Percentiles rank a stretch among this genome's conserved stretches.
phyloP scores from a whole-genome alignment of 2,113 vertebrate genomes.

The Agapornis roseicollis region DNA sequence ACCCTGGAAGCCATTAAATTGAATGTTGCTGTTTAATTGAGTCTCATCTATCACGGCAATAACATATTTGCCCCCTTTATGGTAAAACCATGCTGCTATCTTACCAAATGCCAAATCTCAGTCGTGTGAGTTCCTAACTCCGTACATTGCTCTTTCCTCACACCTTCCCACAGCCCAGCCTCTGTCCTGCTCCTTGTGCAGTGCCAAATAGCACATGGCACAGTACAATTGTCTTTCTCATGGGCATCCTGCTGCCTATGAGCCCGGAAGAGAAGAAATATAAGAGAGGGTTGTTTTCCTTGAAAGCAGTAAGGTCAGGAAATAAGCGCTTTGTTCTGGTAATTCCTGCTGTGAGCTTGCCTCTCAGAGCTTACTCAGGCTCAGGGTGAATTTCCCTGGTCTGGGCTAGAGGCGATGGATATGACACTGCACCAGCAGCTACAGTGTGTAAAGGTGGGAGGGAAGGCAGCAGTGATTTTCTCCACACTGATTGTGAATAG shows the following conservation, averaged over 20 bases:
- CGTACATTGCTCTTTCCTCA: not conserved
- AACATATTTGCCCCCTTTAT: not conserved
- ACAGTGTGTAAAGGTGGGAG: not conserved
- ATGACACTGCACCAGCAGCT: not conserved
- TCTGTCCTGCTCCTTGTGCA: not conserved
- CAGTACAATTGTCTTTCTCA: fast-evolving
- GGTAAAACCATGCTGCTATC: not conserved
- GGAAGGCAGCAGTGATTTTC: not conserved
- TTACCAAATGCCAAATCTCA: not conserved
- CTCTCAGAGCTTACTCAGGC: not conserved
- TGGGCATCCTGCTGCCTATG: not conserved
- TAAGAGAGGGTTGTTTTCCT: not conserved
- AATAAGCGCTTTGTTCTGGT: not conserved
- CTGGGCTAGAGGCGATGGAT: not conserved
- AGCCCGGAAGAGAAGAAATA: not conserved
- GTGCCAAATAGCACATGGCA: not conserved
- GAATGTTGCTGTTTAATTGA: fast-evolving
- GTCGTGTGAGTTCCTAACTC: not conserved
- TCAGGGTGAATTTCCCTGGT: not conserved
- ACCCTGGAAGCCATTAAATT: not conserved
- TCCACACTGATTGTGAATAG: not conserved
- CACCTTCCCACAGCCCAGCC: not conserved
- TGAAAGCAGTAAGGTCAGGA: not conserved
- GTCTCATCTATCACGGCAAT: not conserved
- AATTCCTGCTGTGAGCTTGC: not conserved